A percentile compares a stretch with the other conserved stretches of the same genome.
These are phyloP conservation scores for Anthopleura xanthogrammica DNA, from an alignment of 92 coral and sea anemone species.

Conservation along the genomic window DNA sequence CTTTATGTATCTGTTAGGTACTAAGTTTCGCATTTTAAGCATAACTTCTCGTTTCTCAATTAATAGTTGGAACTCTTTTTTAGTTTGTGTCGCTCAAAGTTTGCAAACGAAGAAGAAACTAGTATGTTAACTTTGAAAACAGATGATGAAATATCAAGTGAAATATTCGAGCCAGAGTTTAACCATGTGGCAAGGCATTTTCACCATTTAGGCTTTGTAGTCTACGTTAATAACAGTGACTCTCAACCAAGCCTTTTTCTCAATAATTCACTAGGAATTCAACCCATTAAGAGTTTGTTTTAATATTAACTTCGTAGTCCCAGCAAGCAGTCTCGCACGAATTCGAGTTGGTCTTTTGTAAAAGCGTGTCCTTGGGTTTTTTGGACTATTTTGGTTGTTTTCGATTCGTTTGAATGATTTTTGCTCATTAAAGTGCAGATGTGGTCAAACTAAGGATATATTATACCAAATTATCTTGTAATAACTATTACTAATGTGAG, in stretches of 20 bases:
- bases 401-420: neutral
- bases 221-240: too few relatives aligned
- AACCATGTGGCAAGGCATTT: too few relatives aligned
- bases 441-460: neutral
- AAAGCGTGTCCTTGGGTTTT: neutral
- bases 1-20: neutral
- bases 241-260: neutral
- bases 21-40: too few relatives aligned
- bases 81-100: too few relatives aligned
- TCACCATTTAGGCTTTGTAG: too few relatives aligned
- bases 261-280: neutral
- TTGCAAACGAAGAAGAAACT: too few relatives aligned
- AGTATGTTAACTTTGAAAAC: too few relatives aligned
- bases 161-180: too few relatives aligned
- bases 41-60: too few relatives aligned
- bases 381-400: slow-evolving; percentile 1
- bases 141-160: too few relatives aligned
- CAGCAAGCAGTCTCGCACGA: neutral
- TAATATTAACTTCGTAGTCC: neutral
- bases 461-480: neutral
- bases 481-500: neutral
- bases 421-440: neutral
- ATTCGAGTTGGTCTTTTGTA: neutral
- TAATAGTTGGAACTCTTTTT: too few relatives aligned
- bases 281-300: neutral